Percentiles rank a stretch among this genome's conserved stretches.
These are phyloP conservation scores for Neodiprion fabricii DNA, from an alignment of 1,140 invertebrate species.

Conservation along the genomic window DNA sequence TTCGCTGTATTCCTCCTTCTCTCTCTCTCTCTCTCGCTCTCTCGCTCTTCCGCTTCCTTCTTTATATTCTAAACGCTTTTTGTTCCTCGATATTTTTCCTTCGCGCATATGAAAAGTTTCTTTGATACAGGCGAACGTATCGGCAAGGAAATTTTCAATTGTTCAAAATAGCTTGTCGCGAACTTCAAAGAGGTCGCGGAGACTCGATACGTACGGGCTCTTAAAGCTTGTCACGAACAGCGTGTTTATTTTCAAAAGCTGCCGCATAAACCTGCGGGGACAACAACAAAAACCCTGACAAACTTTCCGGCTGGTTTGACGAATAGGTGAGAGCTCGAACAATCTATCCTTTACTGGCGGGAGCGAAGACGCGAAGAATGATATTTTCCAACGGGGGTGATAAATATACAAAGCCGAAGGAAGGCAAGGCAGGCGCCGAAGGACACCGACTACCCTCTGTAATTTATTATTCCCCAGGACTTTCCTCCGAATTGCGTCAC, in stretches of 20 bases:
- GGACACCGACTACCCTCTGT: not conserved
- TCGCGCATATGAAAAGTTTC: too few species aligned
- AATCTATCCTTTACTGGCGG: not conserved
- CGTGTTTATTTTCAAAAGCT: not conserved
- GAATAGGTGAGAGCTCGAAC: conserved; percentile 2
- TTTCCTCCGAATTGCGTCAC: not conserved
- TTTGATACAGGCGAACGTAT: too few species aligned
- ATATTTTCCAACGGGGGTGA: conserved; percentile 1
- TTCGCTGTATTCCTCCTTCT: too few species aligned
- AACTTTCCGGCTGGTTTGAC: conserved; percentile 7
- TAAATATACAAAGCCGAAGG: conserved; percentile 7
- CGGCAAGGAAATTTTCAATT: too few species aligned
- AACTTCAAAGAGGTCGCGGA: too few species aligned
- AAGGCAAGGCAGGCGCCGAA: not conserved
- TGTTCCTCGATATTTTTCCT: too few species aligned
- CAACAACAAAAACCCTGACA: not conserved
- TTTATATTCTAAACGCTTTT: too few species aligned
- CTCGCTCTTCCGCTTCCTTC: too few species aligned
- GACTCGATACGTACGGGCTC: too few species aligned
- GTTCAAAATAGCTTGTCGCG: too few species aligned
- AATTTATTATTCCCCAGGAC: conserved; percentile 3
- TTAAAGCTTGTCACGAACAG: too few species aligned
- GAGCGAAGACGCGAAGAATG: conserved; percentile 3
- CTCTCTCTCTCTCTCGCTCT: too few species aligned
- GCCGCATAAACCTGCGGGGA: not conserved